phyloP scores from a whole-genome alignment of 2,113 vertebrate species.

The Redunca redunca region DNA sequence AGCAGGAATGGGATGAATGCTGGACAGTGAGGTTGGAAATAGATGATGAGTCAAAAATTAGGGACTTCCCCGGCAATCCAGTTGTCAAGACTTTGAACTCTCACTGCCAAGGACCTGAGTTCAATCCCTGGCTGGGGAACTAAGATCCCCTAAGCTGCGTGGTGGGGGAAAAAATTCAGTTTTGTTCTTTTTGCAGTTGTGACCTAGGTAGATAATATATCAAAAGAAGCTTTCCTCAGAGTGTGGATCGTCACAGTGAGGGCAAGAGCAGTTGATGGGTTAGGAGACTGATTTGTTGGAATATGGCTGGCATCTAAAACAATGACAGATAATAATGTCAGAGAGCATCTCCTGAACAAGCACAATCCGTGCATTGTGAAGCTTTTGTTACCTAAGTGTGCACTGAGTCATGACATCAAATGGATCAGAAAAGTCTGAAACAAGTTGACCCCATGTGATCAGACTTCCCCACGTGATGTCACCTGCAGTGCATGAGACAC shows the following conservation, averaged over 20 bases:
- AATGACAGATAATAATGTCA: not conserved
- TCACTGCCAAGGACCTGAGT: not conserved
- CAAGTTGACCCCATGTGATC: accelerated
- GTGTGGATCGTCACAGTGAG: not conserved
- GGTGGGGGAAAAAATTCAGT: not conserved
- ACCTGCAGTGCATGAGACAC: not conserved
- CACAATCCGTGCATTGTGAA: accelerated
- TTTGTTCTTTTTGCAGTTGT: not conserved
- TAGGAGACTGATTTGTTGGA: not conserved
- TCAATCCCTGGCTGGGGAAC: not conserved
- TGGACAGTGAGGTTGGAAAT: not conserved
- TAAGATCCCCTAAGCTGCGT: not conserved
- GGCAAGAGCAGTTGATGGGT: not conserved
- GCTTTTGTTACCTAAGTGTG: not conserved
- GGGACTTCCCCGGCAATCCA: not conserved
- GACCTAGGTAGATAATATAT: not conserved
- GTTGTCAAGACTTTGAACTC: not conserved
- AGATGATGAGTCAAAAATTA: not conserved
- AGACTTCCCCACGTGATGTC: not conserved
- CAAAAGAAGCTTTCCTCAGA: not conserved
- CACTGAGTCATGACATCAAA: not conserved
- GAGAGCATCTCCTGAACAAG: not conserved
- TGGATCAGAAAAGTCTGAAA: not conserved
- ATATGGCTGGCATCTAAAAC: not conserved
- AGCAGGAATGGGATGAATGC: not conserved